These are phyloP conservation scores for Allobates femoralis DNA, from an alignment of 2,797 vertebrate species.

Conservation along the genomic window DNA sequence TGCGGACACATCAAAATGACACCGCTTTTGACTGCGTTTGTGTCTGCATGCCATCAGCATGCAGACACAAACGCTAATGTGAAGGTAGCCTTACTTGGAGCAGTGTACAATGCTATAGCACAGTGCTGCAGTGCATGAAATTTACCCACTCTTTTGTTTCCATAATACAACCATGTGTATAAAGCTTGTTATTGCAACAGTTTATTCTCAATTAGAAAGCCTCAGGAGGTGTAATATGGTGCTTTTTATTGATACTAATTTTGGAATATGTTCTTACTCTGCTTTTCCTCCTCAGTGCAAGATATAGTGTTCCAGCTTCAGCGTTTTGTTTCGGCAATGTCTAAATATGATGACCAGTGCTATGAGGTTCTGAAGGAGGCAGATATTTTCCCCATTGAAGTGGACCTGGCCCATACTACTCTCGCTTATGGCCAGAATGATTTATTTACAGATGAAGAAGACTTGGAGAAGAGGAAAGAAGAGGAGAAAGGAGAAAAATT, in stretches of 20 bases:
- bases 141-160: no score
- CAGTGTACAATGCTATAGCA: no score
- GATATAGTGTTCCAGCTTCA: constrained; percentile 99
- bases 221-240: not conserved
- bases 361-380: constrained; percentile 91
- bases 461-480: constrained; percentile 63
- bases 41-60: no score
- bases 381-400: constrained; percentile 97
- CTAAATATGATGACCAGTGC: constrained; percentile 94
- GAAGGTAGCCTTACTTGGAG: no score
- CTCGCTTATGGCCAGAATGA: constrained; percentile 88
- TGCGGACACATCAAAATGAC: no score
- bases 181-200: not conserved
- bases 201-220: not conserved
- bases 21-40: no score
- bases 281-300: constrained; percentile 77
- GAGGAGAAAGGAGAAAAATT: constrained; percentile 72
- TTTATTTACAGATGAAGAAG: constrained; percentile 78
- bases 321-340: constrained; percentile 97
- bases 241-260: not conserved
- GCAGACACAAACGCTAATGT: no score
- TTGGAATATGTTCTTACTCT: not conserved
- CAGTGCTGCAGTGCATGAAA: no score
- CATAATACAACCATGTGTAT: not conserved
- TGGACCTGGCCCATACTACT: constrained; percentile 94